A percentile compares a stretch with the other conserved stretches of the same genome.
Evolutionary conservation across 2,113 vertebrate genomes (phyloP).

Genomic region (Regulus satrapa): DNA sequence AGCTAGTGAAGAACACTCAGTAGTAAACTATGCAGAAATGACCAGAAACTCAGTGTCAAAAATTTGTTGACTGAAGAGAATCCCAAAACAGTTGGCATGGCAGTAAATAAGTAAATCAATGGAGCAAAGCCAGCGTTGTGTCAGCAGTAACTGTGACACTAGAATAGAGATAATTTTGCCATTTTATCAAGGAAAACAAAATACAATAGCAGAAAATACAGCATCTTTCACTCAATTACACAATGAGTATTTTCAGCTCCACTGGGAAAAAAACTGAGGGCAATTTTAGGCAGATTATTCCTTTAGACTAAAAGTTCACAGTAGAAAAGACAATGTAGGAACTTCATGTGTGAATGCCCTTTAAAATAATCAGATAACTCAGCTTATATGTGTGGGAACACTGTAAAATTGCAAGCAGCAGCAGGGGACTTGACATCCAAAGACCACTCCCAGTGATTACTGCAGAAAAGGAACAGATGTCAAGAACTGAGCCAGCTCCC

Average conservation of each 20-base stretch:
- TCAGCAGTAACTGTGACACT: background rate
- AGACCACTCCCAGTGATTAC: background rate
- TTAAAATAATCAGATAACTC: background rate
- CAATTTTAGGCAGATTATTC: background rate
- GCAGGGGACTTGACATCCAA: background rate
- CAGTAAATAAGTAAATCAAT: background rate
- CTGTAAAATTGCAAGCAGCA: background rate
- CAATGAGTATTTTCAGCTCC: background rate
- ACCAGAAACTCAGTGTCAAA: background rate
- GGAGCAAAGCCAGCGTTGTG: background rate
- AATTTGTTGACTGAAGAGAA: background rate
- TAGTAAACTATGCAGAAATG: background rate
- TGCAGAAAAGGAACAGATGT: slow-evolving; percentile 4
- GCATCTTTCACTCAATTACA: background rate
- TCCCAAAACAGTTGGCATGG: background rate
- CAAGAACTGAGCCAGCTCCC: background rate
- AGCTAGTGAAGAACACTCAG: background rate
- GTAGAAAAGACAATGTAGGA: background rate
- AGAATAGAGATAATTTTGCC: background rate
- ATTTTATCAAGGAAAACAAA: background rate
- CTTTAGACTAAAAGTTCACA: background rate
- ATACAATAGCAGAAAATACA: background rate
- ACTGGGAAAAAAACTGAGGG: background rate
- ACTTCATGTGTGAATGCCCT: background rate
- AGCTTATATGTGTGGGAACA: background rate